These are phyloP conservation scores for Calameuta filiformis DNA, from an alignment of 2,888 invertebrate genomes.

Conservation along the genomic window DNA sequence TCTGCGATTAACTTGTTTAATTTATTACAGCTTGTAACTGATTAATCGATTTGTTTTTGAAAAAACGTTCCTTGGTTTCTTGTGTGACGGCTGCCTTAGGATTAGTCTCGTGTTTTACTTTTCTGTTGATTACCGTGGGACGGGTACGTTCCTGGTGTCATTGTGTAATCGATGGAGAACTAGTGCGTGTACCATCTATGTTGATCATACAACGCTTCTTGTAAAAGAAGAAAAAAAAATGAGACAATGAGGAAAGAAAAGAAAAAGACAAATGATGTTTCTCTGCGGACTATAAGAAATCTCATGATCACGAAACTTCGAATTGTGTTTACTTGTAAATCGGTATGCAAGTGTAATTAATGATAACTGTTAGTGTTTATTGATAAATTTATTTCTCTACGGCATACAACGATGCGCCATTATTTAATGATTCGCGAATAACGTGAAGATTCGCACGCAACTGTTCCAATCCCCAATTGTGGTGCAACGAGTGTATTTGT, in stretches of 20 bases:
- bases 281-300: background rate
- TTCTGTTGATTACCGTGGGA: background rate
- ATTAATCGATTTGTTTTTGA: background rate
- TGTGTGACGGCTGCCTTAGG: background rate
- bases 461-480: slow-evolving; percentile 19
- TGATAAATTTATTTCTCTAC: slow-evolving; percentile 25
- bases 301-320: background rate
- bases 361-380: slow-evolving; percentile 15
- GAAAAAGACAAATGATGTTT: background rate
- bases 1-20: background rate
- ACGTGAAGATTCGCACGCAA: slow-evolving; percentile 23
- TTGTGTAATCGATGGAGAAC: background rate
- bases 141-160: background rate
- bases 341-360: slow-evolving; percentile 8
- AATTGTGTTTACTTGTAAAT: background rate
- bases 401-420: background rate
- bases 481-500: slow-evolving; percentile 17
- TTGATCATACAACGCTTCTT: background rate
- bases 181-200: background rate
- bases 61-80: background rate
- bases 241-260: background rate
- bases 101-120: background rate
- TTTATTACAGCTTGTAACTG: background rate
- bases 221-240: background rate
- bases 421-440: slow-evolving; percentile 23